Evolutionary conservation across 2,797 vertebrate species (phyloP).

Genomic region (Scomberomorus guttatus): DNA sequence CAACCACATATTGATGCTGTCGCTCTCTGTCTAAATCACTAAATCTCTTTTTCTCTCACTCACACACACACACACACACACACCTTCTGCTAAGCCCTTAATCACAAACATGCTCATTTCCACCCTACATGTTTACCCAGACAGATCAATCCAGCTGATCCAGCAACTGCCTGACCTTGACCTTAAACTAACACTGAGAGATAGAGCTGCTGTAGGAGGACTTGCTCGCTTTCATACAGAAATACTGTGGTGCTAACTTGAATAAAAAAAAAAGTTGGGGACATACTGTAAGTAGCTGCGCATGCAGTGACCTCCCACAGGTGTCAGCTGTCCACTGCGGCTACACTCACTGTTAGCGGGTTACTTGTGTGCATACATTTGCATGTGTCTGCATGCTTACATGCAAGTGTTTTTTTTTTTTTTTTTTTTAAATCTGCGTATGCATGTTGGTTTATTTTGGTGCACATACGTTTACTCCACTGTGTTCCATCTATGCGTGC

Average conservation of each 20-base stretch:
- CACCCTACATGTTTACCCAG: slow-evolving; percentile 57
- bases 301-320: background rate
- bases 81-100: slow-evolving; percentile 41
- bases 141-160: slow-evolving; percentile 65
- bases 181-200: slow-evolving; percentile 45
- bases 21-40: background rate
- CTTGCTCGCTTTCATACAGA: slow-evolving; percentile 8
- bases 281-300: background rate
- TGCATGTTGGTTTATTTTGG: slow-evolving; percentile 14
- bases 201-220: slow-evolving; percentile 24
- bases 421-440: background rate
- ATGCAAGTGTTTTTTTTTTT: background rate
- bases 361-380: slow-evolving; percentile 14
- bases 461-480: background rate
- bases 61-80: background rate
- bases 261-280: slow-evolving; percentile 6
- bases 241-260: slow-evolving; percentile 6
- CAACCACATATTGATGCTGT: slow-evolving; percentile 5
- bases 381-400: background rate
- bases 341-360: background rate
- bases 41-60: background rate
- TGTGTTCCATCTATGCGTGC: slow-evolving; percentile 18
- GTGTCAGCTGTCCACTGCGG: background rate
- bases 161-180: slow-evolving; percentile 58
- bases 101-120: slow-evolving; percentile 50